Percentiles rank a stretch among this genome's conserved stretches.
Conservation (phyloP, 2,888 invertebrate genomes). For the Cosmia pyralina region DNA sequence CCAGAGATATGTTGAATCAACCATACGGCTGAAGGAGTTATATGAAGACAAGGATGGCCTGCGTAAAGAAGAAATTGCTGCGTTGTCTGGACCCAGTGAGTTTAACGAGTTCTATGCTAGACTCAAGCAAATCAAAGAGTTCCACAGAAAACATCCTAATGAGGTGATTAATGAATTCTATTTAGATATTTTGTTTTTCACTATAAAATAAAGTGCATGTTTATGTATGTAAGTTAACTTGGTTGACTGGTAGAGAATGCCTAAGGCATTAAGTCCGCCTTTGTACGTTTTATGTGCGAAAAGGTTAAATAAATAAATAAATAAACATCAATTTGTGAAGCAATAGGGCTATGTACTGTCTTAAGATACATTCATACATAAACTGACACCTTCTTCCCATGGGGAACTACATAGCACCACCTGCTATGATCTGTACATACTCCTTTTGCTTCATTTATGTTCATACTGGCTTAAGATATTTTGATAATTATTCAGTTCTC, state of each 20-base stretch:
- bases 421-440: neutral
- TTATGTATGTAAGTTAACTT: neutral
- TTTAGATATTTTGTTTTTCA: neutral
- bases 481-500: neutral
- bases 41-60: slow-evolving; percentile 99
- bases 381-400: neutral
- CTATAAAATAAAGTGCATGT: neutral
- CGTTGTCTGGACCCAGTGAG: slow-evolving; percentile 99
- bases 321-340: neutral
- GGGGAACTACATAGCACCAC: neutral
- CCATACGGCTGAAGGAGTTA: slow-evolving; percentile 95
- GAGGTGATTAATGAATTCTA: slow-evolving; percentile 90
- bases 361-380: no score
- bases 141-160: slow-evolving; percentile 98
- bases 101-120: slow-evolving; percentile 99
- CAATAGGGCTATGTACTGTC: neutral
- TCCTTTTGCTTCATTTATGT: neutral
- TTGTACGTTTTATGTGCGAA: no score
- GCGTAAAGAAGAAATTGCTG: slow-evolving; percentile 97
- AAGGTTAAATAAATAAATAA: no score
- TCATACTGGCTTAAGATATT: neutral
- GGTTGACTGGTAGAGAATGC: no score
- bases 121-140: slow-evolving; percentile 98
- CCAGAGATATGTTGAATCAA: slow-evolving; percentile 93
- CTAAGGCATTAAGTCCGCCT: no score